Evolutionary conservation across 2,797 vertebrate genomes (phyloP), one percentile per base, ranked within the genome.

Genomic region (Hydrolagus colliei): DNA sequence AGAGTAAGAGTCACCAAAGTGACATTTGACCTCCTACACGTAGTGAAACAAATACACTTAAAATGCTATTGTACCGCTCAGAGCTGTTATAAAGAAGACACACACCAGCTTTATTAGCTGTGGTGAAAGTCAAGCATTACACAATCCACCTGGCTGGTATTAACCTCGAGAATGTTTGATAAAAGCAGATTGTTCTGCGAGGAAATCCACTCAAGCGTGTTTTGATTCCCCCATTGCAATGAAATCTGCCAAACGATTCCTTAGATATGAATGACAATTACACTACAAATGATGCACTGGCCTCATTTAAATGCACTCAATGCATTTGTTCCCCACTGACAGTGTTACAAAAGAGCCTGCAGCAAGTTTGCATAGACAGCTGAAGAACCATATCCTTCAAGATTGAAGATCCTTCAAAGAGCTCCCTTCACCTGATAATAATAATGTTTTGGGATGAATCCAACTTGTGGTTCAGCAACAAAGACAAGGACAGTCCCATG

Each of bases 1-100:
- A 97, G 95, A 97, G 94, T 96, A 96, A 95, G 93, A 95, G 94
- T 95, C 94, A 93, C 94, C 93, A 93, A 96, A 96, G 94, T 96
- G 94, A 96, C 95, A 95, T 93, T 93, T 95, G 96, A 97, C 96
- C 96, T 96, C 95, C 95, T 96, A 96, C 96, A 97, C 96, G 96
- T 93, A 93, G 92, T 97, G 96, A 98, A 98, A 99, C 97, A 96
- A 97, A 98, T 97, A 96, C 41, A 20, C 18, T 41, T 71, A 18
- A 16, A 52, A 52, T 4, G 2, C 41, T 82, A 82, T 20, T 65
- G 41, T 9, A 32, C 63, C 12, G 61, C 8, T 32, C 68, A 16
- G 1, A 10, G 65, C 18, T 84, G 67, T 84, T 10, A 68, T 52
- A 84, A 67, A 35, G 27, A 84, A 84, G 22, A 14, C 11, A 63